These are phyloP conservation scores for Xyrauchen texanus DNA, from an alignment of 2,113 vertebrate genomes.

Conservation along the genomic window DNA sequence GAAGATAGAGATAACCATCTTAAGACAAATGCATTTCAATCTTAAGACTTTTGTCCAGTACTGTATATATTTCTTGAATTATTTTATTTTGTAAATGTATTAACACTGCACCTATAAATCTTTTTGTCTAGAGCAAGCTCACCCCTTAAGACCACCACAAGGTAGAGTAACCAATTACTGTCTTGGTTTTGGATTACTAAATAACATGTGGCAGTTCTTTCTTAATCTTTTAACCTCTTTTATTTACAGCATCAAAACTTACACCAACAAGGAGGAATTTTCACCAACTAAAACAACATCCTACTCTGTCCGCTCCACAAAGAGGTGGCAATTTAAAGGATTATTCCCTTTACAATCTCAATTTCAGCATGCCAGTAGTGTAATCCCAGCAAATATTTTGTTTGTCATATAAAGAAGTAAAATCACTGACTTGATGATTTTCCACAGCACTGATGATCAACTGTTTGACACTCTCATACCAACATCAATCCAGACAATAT, in stretches of 20 bases:
- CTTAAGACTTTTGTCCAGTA: too few species aligned
- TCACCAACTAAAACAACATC: conserved; percentile 43
- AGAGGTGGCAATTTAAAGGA: conserved; percentile 26
- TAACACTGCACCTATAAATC: too few species aligned
- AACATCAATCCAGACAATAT: conserved; percentile 45
- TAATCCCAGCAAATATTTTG: too few species aligned
- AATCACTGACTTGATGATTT: background rate
- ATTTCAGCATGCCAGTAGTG: background rate
- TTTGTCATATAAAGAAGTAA: background rate
- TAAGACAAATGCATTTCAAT: too few species aligned
- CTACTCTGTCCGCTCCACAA: conserved; percentile 55
- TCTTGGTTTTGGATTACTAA: background rate
- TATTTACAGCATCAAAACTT: conserved; percentile 31
- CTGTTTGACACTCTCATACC: conserved; percentile 65
- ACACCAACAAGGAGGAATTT: conserved; percentile 18
- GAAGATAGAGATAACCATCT: too few species aligned
- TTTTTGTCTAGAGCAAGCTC: conserved; percentile 13
- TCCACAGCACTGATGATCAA: conserved; percentile 63
- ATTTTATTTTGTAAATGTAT: too few species aligned
- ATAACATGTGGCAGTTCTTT: background rate
- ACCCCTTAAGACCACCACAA: conserved; percentile 30
- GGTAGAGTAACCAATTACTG: background rate
- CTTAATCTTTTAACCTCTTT: background rate
- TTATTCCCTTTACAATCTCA: background rate
- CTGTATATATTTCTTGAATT: too few species aligned